phyloP scores from a whole-genome alignment of 2,888 invertebrate species.

The Noctua pronuba region DNA sequence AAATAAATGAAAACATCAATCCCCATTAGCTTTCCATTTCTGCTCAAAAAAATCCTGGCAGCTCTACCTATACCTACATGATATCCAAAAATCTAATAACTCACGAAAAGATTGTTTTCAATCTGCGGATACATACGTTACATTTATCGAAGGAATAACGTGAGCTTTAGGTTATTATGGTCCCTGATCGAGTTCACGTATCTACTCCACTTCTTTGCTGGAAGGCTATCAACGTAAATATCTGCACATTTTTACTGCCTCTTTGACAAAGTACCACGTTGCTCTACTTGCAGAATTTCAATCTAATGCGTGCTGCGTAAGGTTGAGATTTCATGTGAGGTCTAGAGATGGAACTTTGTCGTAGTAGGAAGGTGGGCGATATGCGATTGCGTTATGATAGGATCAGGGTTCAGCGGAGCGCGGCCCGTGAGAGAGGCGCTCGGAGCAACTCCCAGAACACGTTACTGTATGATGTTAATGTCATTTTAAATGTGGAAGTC shows the following conservation, averaged over 20 bases:
- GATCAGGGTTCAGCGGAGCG: slow-evolving; percentile 88
- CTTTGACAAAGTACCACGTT: slow-evolving; percentile 71
- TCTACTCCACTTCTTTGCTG: slow-evolving; percentile 87
- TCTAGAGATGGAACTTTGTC: slow-evolving; percentile 73
- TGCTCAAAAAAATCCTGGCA: neutral
- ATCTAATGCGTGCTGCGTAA: slow-evolving; percentile 64
- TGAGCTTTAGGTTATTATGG: slow-evolving; percentile 83
- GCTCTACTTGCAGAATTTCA: slow-evolving; percentile 14
- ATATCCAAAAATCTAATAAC: slow-evolving; percentile 55
- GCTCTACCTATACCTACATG: slow-evolving; percentile 8
- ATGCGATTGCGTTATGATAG: slow-evolving; percentile 90
- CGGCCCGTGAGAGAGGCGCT: slow-evolving; percentile 78
- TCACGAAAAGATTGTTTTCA: slow-evolving; percentile 68
- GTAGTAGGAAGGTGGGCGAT: slow-evolving; percentile 71
- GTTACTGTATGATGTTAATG: slow-evolving; percentile 84
- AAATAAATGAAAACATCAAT: neutral
- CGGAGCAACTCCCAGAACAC: slow-evolving; percentile 75
- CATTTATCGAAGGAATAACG: slow-evolving; percentile 80
- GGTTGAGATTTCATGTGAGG: slow-evolving; percentile 68
- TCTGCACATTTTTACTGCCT: slow-evolving; percentile 81
- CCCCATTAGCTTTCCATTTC: neutral
- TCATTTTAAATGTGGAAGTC: slow-evolving; percentile 80
- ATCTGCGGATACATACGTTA: slow-evolving; percentile 72
- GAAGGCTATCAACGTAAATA: slow-evolving; percentile 89
- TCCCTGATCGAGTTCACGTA: slow-evolving; percentile 87